Conservation (phyloP, 1,140 invertebrate genomes). For the Oryctes rhinoceros region DNA sequence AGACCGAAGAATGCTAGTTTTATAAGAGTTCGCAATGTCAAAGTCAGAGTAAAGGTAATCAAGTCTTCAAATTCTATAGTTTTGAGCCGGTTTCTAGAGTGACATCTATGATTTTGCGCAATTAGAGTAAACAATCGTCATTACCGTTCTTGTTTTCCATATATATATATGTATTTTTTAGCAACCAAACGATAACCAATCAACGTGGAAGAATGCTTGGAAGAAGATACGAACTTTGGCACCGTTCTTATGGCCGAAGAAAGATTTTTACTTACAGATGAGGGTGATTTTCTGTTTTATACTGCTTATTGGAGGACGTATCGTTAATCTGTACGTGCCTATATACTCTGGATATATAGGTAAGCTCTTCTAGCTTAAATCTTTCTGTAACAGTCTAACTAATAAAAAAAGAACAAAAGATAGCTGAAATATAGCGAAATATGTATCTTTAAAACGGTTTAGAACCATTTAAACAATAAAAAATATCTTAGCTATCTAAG, state of each 20-base stretch:
- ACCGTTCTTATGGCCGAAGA: conserved; percentile 96
- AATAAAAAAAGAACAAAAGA: neutral
- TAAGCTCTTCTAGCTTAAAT: conserved; percentile 53
- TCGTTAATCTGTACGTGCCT: conserved; percentile 93
- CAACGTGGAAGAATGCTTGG: conserved; percentile 82
- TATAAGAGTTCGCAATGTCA: conserved; percentile 16
- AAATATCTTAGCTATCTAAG: too few species aligned
- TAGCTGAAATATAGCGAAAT: too few species aligned
- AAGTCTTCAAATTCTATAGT: neutral
- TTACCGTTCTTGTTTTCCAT: conserved; percentile 33
- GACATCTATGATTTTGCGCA: neutral
- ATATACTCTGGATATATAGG: conserved; percentile 92
- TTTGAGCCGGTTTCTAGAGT: neutral
- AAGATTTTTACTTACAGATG: conserved; percentile 78
- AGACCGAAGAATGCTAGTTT: neutral
- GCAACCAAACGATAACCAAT: conserved; percentile 67
- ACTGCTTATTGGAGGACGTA: conserved; percentile 79
- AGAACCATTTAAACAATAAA: too few species aligned
- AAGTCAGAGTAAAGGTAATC: conserved; percentile 30
- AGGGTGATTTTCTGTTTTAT: conserved; percentile 85
- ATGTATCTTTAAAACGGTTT: too few species aligned
- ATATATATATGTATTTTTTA: conserved; percentile 47
- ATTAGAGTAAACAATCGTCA: conserved; percentile 23
- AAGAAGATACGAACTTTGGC: conserved; percentile 77
- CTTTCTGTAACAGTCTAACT: neutral